phyloP scores from a whole-genome alignment of 1,140 invertebrate species.

The Stenopsyche tienmushanensis region DNA sequence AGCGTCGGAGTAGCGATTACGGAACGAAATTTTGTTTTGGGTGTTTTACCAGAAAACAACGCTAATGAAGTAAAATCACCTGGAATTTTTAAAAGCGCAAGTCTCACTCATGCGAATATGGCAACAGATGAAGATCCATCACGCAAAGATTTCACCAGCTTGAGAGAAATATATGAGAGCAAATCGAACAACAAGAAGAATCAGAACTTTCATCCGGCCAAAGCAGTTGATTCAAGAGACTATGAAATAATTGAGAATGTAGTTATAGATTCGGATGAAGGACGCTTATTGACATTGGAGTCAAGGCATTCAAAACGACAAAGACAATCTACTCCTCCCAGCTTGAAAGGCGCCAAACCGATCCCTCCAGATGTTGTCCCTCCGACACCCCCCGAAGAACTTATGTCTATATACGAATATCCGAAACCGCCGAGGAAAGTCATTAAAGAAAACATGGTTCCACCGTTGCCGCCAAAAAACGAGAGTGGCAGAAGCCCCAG shows the following conservation, averaged over 20 bases:
- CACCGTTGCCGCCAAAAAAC: slow-evolving; percentile 63
- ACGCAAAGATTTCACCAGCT: slow-evolving; percentile 61
- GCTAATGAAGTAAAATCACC: slow-evolving; percentile 44
- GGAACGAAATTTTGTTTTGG: slow-evolving; percentile 18
- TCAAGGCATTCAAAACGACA: slow-evolving; percentile 69
- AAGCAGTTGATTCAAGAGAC: slow-evolving; percentile 33
- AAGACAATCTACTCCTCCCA: slow-evolving; percentile 56
- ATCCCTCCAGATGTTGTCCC: slow-evolving; percentile 66
- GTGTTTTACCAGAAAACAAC: slow-evolving; percentile 27
- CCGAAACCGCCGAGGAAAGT: slow-evolving; percentile 60
- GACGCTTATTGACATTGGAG: slow-evolving; percentile 62
- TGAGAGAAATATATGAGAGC: slow-evolving; percentile 72
- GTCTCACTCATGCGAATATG: slow-evolving; percentile 27
- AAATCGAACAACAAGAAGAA: slow-evolving; percentile 42
- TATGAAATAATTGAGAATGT: slow-evolving; percentile 39
- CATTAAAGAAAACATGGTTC: slow-evolving; percentile 45
- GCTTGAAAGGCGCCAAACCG: slow-evolving; percentile 50
- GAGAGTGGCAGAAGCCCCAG: slow-evolving; percentile 60
- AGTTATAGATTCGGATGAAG: slow-evolving; percentile 51
- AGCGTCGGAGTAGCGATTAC: not conserved
- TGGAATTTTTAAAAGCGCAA: slow-evolving; percentile 63
- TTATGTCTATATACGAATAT: slow-evolving; percentile 58
- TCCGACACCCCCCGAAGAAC: slow-evolving; percentile 57
- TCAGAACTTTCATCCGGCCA: slow-evolving; percentile 41
- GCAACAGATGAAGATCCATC: slow-evolving; percentile 45